Evolutionary conservation across 2,888 invertebrate species (phyloP).

Genomic region (Agriopis leucophaearia): DNA sequence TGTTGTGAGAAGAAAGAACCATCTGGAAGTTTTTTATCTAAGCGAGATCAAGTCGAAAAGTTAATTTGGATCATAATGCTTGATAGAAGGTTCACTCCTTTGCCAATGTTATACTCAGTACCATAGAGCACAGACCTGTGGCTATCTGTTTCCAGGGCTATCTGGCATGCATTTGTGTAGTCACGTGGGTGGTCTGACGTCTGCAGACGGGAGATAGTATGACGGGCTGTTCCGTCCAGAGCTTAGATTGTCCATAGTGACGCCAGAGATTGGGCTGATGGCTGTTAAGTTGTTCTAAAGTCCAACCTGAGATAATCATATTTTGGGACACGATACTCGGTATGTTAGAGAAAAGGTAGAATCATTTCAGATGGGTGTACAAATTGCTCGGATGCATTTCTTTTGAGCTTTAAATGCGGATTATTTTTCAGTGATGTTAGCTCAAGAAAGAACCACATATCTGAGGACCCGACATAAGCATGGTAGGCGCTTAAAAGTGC

Average conservation of each 20-base stretch:
- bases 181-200: conserved; percentile 36
- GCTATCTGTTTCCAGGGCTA: conserved; percentile 27
- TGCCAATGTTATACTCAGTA: background rate
- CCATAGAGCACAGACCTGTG: background rate
- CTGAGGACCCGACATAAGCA: too few species aligned
- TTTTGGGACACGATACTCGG: background rate
- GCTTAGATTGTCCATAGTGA: conserved; percentile 50
- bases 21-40: conserved; percentile 22
- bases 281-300: conserved; percentile 50
- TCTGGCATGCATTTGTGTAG: conserved; percentile 30
- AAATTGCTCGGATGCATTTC: background rate
- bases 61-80: too few species aligned
- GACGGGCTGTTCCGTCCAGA: conserved; percentile 39
- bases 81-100: background rate
- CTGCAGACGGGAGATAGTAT: conserved; percentile 26
- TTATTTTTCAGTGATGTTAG: too few species aligned
- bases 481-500: too few species aligned
- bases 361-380: background rate
- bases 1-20: conserved; percentile 13
- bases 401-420: too few species aligned
- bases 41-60: conserved; percentile 7
- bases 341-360: background rate
- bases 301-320: conserved; percentile 27
- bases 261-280: conserved; percentile 58
- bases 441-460: too few species aligned